Percentiles rank a stretch among this genome's conserved stretches.
Evolutionary conservation across 2,888 invertebrate genomes (phyloP).

Genomic region (Melitaea athalia): DNA sequence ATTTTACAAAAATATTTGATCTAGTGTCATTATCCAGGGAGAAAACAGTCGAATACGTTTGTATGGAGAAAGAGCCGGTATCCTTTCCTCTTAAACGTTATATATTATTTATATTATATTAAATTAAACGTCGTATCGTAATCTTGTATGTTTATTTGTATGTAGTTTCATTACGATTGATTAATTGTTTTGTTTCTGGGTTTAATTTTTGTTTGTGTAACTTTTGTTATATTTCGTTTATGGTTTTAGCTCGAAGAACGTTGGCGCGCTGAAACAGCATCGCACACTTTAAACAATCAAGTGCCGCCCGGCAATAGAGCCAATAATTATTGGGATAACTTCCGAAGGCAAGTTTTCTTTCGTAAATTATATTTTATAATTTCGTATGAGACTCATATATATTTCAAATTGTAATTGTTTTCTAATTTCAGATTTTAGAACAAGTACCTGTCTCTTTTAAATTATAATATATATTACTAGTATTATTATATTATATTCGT

Average conservation of each 20-base stretch:
- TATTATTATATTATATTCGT: constrained; percentile 46
- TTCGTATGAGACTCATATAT: background rate
- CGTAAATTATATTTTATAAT: background rate
- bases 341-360: constrained; percentile 86
- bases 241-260: constrained; percentile 75
- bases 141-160: no score
- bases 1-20: no score
- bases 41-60: no score
- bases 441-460: constrained; percentile 33
- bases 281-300: constrained; percentile 91
- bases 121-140: no score
- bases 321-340: constrained; percentile 97
- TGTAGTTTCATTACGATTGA: no score
- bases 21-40: no score
- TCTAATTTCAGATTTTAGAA: constrained; percentile 76
- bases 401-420: constrained; percentile 40
- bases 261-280: constrained; percentile 73
- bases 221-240: background rate
- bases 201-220: background rate
- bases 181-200: background rate
- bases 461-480: constrained; percentile 40
- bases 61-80: no score
- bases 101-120: no score
- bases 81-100: no score
- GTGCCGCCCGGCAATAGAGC: constrained; percentile 94